Percentiles rank a stretch among this genome's conserved stretches.
Conservation (phyloP, 2,113 vertebrate genomes). For the Seriola rivoliana region DNA sequence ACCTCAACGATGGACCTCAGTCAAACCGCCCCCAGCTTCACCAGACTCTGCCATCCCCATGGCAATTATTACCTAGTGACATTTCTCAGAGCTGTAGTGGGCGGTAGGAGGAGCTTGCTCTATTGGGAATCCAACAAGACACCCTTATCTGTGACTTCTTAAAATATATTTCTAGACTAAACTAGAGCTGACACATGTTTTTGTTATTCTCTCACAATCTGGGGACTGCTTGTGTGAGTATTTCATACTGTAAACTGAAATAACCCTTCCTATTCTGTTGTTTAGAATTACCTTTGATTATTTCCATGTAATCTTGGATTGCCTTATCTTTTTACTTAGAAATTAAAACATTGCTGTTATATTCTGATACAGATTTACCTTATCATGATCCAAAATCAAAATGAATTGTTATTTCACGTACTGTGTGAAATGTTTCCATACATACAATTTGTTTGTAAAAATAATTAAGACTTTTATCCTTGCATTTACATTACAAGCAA, state of each 20-base stretch:
- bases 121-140: constrained; percentile 65
- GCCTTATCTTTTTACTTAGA: not conserved
- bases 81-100: constrained; percentile 78
- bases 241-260: constrained; percentile 17
- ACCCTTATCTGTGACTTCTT: constrained; percentile 55
- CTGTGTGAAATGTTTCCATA: not conserved
- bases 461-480: not conserved
- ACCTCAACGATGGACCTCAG: constrained; percentile 78
- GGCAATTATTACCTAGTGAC: constrained; percentile 85
- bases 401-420: not conserved
- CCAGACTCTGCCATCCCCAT: constrained; percentile 84
- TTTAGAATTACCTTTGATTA: not conserved
- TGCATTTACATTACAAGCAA: not conserved
- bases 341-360: not conserved
- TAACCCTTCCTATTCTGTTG: not conserved
- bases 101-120: constrained; percentile 70
- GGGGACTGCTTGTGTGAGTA: constrained; percentile 10
- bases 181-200: constrained; percentile 23
- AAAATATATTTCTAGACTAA: constrained; percentile 55
- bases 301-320: not conserved
- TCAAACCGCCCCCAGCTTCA: constrained; percentile 78
- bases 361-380: not conserved
- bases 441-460: not conserved
- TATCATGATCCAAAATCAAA: not conserved
- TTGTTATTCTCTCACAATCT: constrained; percentile 9